These are phyloP conservation scores for Laothoe populi DNA, from an alignment of 2,888 invertebrate genomes.

Conservation along the genomic window DNA sequence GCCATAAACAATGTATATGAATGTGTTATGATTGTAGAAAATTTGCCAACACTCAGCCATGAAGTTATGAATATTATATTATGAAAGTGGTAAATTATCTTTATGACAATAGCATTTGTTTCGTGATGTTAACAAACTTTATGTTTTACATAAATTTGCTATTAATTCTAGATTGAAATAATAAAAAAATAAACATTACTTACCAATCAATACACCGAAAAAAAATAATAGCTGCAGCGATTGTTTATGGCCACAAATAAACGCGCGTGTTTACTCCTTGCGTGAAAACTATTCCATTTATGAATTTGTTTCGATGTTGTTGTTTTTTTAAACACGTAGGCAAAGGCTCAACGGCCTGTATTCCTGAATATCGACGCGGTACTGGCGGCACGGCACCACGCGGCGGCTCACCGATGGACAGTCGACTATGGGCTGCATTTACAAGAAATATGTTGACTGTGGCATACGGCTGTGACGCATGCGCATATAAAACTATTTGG, in stretches of 20 bases:
- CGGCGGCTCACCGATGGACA: conserved; percentile 9
- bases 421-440: conserved; percentile 39
- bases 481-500: conserved; percentile 2
- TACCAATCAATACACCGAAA: conserved; percentile 1
- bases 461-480: conserved; percentile 48
- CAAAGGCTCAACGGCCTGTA: conserved; percentile 68
- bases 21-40: no score
- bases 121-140: no score
- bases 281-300: conserved; percentile 1
- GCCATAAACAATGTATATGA: no score
- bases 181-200: background rate
- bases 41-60: no score
- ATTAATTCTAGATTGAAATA: no score
- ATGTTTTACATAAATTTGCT: no score
- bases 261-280: background rate
- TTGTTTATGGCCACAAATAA: conserved; percentile 1
- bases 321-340: conserved; percentile 58
- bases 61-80: no score
- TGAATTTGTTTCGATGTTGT: conserved; percentile 47
- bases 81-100: no score
- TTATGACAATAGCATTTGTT: no score
- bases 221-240: conserved; percentile 7
- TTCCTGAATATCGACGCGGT: conserved; percentile 52
- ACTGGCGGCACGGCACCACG: conserved; percentile 2
- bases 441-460: conserved; percentile 48